A percentile compares a stretch with the other conserved stretches of the same genome.
Conservation (phyloP, 2,797 vertebrate genomes). For the Tenualosa thibaudeaui region DNA sequence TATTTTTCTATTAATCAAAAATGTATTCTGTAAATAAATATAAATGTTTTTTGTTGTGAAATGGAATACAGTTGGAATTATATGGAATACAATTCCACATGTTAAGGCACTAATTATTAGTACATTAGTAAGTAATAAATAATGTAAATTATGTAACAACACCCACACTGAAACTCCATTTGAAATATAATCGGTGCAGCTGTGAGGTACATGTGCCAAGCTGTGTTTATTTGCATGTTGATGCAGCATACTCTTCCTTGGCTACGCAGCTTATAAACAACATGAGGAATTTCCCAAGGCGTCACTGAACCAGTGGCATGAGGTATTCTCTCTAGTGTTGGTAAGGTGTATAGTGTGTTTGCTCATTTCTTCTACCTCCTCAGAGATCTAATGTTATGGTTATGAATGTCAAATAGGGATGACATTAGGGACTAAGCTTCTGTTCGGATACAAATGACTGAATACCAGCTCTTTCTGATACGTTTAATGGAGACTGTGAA, state of each 20-base stretch:
- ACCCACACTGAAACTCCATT: not conserved
- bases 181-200: not conserved
- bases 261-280: not conserved
- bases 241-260: not conserved
- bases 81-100: not conserved
- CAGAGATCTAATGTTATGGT: not conserved
- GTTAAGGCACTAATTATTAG: not conserved
- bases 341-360: not conserved
- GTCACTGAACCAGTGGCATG: not conserved
- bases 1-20: not conserved
- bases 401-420: not conserved
- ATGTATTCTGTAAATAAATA: not conserved
- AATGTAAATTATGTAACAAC: constrained; percentile 1
- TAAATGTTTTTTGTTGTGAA: not conserved
- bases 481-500: too few relatives aligned
- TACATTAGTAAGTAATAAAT: not conserved
- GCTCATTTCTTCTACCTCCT: not conserved
- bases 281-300: not conserved
- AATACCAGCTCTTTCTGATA: too few relatives aligned
- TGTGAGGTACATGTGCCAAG: not conserved
- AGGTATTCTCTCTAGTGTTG: not conserved
- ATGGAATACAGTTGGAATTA: not conserved
- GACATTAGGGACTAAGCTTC: not conserved
- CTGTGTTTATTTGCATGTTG: not conserved
- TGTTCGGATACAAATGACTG: too few relatives aligned